phyloP scores from a whole-genome alignment of 2,797 vertebrate species.

The Clangula hyemalis region DNA sequence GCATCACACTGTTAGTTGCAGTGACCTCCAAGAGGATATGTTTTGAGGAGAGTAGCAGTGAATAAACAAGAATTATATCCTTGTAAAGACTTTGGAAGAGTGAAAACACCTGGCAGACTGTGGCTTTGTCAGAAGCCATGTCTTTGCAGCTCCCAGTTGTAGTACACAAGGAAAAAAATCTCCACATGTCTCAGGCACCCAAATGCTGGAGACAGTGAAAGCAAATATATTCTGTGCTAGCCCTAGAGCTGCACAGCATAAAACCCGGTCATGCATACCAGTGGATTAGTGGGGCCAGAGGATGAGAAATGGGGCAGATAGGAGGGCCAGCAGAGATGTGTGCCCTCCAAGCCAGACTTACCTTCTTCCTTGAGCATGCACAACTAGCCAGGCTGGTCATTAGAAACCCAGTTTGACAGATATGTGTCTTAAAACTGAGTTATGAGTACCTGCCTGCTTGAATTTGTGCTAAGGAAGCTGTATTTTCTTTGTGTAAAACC shows the following conservation, averaged over 20 bases:
- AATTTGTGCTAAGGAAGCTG: background rate
- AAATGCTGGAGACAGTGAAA: background rate
- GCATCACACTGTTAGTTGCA: rapidly evolving
- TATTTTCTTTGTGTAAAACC: background rate
- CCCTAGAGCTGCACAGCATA: background rate
- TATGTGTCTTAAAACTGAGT: background rate
- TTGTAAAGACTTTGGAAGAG: background rate
- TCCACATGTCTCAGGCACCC: background rate
- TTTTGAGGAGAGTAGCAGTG: background rate
- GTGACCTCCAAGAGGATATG: background rate
- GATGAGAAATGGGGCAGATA: background rate
- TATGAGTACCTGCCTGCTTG: background rate
- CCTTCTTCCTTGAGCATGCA: background rate
- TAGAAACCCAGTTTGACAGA: background rate
- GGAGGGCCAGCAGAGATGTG: background rate
- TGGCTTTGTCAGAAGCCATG: background rate
- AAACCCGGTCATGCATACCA: background rate
- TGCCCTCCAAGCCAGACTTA: background rate
- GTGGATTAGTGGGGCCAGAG: background rate
- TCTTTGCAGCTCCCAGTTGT: background rate
- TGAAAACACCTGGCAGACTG: background rate
- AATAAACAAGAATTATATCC: background rate
- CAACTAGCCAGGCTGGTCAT: background rate
- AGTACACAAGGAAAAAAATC: background rate
- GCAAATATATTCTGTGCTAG: background rate